Conservation (phyloP, 2,113 vertebrate species). For the Apeltes quadracus region DNA sequence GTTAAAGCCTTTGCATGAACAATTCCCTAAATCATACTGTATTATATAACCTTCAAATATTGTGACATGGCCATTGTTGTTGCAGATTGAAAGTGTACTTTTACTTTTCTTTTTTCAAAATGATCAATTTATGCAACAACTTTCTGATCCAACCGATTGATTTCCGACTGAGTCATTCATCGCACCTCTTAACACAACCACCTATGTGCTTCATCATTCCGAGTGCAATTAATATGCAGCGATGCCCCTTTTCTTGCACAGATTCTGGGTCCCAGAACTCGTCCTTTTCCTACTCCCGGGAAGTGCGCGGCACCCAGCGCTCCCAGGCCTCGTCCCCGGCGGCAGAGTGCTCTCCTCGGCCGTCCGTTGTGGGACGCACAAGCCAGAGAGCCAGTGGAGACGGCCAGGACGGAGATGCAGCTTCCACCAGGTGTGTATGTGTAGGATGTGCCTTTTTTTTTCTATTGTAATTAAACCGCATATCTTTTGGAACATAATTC, state of each 20-base stretch:
- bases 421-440: slow-evolving; percentile 85
- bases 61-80: neutral
- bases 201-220: neutral
- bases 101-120: neutral
- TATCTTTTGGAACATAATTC: neutral
- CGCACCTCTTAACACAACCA: neutral
- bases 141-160: neutral
- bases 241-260: slow-evolving; percentile 46
- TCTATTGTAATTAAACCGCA: neutral
- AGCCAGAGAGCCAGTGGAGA: slow-evolving; percentile 91
- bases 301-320: slow-evolving; percentile 71
- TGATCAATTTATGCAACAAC: neutral
- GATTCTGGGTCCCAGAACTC: slow-evolving; percentile 92
- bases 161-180: neutral
- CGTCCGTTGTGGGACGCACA: slow-evolving; percentile 90
- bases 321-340: slow-evolving; percentile 87
- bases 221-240: neutral
- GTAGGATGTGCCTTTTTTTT: slow-evolving; percentile 5
- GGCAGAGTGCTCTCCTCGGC: slow-evolving; percentile 88
- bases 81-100: neutral
- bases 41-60: neutral
- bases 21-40: neutral
- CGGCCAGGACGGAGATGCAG: slow-evolving; percentile 93
- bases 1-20: neutral
- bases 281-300: slow-evolving; percentile 88